These are phyloP conservation scores for Puntigrus tetrazona DNA, from an alignment of 2,113 vertebrate genomes.

Conservation along the genomic window DNA sequence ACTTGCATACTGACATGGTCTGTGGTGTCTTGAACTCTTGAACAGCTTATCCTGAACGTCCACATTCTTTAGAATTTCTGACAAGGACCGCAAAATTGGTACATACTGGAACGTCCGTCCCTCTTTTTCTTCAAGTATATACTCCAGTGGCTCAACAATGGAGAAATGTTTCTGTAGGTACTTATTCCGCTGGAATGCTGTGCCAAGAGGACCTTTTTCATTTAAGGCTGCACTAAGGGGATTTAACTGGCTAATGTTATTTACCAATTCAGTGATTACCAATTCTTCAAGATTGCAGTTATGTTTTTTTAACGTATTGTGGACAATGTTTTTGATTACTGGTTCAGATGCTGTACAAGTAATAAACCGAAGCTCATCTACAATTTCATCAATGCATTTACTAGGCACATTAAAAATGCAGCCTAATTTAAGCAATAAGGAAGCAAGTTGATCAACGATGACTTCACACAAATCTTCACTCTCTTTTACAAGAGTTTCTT, in stretches of 20 bases:
- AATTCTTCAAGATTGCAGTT: not conserved
- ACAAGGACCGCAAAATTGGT: conserved; percentile 53
- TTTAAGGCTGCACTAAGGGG: not conserved
- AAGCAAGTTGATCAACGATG: conserved; percentile 47
- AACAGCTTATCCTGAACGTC: conserved; percentile 46
- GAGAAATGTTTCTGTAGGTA: conserved; percentile 48
- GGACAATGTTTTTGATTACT: not conserved
- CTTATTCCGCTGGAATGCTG: conserved; percentile 44
- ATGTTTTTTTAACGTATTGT: not conserved
- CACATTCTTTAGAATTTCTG: conserved; percentile 50
- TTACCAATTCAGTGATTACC: not conserved
- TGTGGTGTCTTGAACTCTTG: not conserved
- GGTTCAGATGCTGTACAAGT: not conserved
- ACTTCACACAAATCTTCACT: conserved; percentile 47
- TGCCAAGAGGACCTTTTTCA: conserved; percentile 38
- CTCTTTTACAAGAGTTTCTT: conserved; percentile 27
- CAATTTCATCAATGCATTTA: too few relatives aligned
- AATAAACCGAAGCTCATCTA: too few relatives aligned
- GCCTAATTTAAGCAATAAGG: conserved; percentile 55
- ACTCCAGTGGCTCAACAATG: conserved; percentile 52
- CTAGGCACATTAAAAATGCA: conserved; percentile 45
- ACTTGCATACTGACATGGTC: conserved; percentile 32
- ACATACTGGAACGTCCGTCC: conserved; percentile 40
- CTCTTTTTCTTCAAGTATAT: conserved; percentile 17
- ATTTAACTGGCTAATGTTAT: not conserved